Conservation (phyloP, 2,113 vertebrate genomes). For the Poeciliopsis occidentalis region DNA sequence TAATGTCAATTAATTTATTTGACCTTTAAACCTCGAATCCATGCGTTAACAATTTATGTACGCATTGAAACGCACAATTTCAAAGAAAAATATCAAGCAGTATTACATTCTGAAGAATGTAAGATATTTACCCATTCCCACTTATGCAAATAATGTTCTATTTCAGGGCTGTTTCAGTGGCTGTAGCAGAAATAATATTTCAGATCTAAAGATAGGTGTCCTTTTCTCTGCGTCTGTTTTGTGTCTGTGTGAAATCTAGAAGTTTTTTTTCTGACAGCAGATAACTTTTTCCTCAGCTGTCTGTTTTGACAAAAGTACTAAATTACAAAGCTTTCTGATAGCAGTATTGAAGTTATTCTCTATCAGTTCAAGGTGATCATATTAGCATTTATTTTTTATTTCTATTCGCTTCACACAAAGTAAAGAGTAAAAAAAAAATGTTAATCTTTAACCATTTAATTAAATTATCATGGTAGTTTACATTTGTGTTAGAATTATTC, state of each 20-base stretch:
- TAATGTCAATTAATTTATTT: background rate
- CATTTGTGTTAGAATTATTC: no score
- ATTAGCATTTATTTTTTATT: background rate
- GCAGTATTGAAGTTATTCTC: background rate
- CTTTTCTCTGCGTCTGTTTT: background rate
- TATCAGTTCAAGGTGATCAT: background rate
- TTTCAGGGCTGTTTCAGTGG: background rate
- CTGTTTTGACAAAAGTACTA: background rate
- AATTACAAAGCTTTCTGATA: background rate
- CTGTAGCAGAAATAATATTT: background rate
- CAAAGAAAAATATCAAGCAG: background rate
- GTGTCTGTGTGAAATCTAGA: background rate
- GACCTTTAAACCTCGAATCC: background rate
- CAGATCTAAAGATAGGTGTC: background rate
- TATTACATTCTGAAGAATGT: background rate
- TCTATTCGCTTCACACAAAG: no score
- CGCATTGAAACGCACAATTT: no score
- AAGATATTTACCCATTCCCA: background rate
- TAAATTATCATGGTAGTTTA: no score
- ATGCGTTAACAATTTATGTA: background rate
- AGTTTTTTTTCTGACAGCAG: background rate
- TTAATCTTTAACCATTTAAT: background rate
- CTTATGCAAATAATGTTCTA: background rate
- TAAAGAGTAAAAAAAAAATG: no score
- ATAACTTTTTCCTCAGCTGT: background rate